These are phyloP conservation scores for Ariolimax columbianus DNA, from an alignment of 2,888 invertebrate species.

Conservation along the genomic window DNA sequence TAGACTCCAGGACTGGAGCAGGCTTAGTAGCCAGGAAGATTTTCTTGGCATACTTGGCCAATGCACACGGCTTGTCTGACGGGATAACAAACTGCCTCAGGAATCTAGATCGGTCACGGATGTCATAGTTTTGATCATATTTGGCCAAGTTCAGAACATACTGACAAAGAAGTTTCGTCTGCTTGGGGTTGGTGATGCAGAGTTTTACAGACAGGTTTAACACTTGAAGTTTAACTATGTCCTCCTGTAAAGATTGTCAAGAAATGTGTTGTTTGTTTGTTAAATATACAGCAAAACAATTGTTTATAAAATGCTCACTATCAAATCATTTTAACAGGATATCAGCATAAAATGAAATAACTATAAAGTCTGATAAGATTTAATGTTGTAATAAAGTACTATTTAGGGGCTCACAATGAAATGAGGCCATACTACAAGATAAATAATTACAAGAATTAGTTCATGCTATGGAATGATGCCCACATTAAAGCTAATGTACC, in stretches of 20 bases:
- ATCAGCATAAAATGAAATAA: no score
- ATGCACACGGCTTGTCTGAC: constrained; percentile 80
- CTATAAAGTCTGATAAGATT: no score
- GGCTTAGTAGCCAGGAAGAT: constrained; percentile 96
- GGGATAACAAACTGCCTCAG: constrained; percentile 89
- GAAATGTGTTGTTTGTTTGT: no score
- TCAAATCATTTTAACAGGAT: no score
- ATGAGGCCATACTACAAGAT: no score
- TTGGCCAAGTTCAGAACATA: constrained; percentile 95
- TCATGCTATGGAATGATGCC: no score
- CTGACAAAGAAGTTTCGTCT: constrained; percentile 91
- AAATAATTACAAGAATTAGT: no score
- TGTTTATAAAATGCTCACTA: no score
- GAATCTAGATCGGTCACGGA: constrained; percentile 94
- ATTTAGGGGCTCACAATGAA: no score
- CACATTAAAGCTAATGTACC: no score
- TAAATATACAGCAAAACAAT: no score
- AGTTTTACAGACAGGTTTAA: constrained; percentile 96
- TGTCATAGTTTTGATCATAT: constrained; percentile 98
- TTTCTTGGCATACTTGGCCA: constrained; percentile 86
- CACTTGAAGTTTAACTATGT: constrained; percentile 96
- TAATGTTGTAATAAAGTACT: no score
- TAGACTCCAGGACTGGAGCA: constrained; percentile 91
- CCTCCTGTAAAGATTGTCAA: constrained; percentile 83
- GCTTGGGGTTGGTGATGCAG: constrained; percentile 90